These are phyloP conservation scores for Puntigrus tetrazona DNA, from an alignment of 2,113 vertebrate genomes.

Conservation along the genomic window DNA sequence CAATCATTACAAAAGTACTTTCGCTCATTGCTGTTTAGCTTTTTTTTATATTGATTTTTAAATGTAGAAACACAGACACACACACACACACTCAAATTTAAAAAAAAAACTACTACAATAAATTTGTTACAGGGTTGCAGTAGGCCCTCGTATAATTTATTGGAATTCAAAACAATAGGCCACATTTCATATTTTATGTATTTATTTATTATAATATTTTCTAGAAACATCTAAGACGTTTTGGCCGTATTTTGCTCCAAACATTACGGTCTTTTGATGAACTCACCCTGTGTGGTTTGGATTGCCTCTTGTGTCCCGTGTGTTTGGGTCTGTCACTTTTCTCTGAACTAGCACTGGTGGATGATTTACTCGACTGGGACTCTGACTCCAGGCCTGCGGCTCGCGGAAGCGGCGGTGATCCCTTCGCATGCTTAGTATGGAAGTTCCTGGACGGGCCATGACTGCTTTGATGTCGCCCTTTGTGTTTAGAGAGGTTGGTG, in stretches of 20 bases:
- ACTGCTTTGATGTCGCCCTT: conserved; percentile 37
- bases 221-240: background rate
- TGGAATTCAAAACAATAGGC: background rate
- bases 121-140: no score
- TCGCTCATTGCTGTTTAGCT: background rate
- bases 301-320: conserved; percentile 34
- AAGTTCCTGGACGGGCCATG: conserved; percentile 23
- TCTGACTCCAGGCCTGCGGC: conserved; percentile 57
- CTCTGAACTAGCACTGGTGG: conserved; percentile 64
- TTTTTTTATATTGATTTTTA: background rate
- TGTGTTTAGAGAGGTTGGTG: conserved; percentile 48
- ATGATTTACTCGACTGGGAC: conserved; percentile 70
- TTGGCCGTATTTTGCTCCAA: background rate
- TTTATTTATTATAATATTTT: background rate
- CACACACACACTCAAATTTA: no score
- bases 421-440: conserved; percentile 34
- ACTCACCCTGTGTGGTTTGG: conserved; percentile 65
- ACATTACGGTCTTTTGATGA: background rate
- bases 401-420: conserved; percentile 46
- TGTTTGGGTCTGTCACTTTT: conserved; percentile 56
- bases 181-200: background rate
- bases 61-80: no score
- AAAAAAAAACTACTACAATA: no score
- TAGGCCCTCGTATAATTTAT: background rate
- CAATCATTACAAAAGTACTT: background rate